phyloP scores from a whole-genome alignment of 2,888 invertebrate genomes.

The Melitaea athalia region DNA sequence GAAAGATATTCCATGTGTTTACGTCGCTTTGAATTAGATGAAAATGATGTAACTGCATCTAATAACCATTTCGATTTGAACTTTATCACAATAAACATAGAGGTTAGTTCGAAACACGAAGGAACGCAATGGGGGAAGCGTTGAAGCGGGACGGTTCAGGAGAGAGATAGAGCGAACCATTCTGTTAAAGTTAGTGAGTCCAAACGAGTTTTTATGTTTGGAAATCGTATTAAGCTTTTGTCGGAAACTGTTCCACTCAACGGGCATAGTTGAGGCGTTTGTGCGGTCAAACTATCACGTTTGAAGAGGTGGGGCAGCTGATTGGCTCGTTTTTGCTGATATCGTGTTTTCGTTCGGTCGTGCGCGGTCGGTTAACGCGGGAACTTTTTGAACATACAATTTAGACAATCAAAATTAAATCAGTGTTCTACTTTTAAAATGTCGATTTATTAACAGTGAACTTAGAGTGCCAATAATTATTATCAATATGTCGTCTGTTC shows the following conservation, averaged over 20 bases:
- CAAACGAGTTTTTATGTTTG: conserved; percentile 82
- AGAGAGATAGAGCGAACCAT: conserved; percentile 72
- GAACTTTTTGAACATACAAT: conserved; percentile 44
- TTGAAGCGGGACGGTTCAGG: conserved; percentile 69
- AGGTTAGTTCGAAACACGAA: conserved; percentile 45
- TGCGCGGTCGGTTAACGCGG: conserved; percentile 70
- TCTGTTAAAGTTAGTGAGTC: conserved; percentile 79
- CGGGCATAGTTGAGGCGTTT: conserved; percentile 79
- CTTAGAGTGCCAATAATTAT: conserved; percentile 53
- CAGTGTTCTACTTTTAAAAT: conserved; percentile 45
- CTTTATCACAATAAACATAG: conserved; percentile 17
- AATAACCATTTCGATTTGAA: conserved; percentile 40
- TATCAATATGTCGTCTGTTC: conserved; percentile 74
- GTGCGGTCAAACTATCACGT: conserved; percentile 79
- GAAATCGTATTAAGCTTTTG: conserved; percentile 83
- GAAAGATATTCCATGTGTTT: conserved; percentile 62
- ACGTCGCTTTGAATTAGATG: conserved; percentile 59
- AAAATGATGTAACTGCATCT: conserved; percentile 59
- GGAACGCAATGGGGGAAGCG: conserved; percentile 63
- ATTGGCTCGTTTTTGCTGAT: conserved; percentile 71
- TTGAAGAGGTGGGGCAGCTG: conserved; percentile 65
- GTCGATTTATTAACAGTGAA: conserved; percentile 44
- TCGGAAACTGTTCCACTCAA: conserved; percentile 81
- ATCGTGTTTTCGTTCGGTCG: conserved; percentile 71
- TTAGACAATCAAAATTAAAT: conserved; percentile 27